Evolutionary conservation across 1,140 invertebrate genomes (phyloP), one percentile per base, ranked within the genome.

Genomic region (Platyscapa corneri): DNA sequence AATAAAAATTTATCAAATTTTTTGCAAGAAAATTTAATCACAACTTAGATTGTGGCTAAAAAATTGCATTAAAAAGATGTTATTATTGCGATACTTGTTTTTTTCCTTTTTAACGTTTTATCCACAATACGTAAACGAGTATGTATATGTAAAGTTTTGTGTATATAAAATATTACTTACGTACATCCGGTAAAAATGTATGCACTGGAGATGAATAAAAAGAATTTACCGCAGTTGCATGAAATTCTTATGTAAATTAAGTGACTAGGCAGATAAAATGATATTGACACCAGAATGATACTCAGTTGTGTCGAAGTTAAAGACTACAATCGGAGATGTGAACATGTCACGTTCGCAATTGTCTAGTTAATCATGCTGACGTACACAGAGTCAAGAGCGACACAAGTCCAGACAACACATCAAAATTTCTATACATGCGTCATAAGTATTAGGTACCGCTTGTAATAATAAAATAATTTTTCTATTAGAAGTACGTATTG

Each of bases 351-450:
- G 42, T 30, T 76, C 30, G 76, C 78, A 84, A 84, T 84, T 84
- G 74, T 72, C 27, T 64, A 72, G 76, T 84, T 84, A 79, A 84
- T 84, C 27, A 79, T 39, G 42, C 1, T 78, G 60, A 64, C 42
- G 37, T 84, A 42, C 56, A 60, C 42, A 37, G 32, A 46, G n/a
- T 77, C 46, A 56, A 84, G 76, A 79, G 30, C n/a, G 60, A 84
- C 30, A 79, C 46, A 84, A 78, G 83, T 39, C n/a, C 53, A 20
- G 32, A 39, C 12, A 60, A 53, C 64, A 53, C 30, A 53, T 8
- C n/a, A 23, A 53, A 64, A 64, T 23, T 60, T 64, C 72, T 83
- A 20, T 12, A 8, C 23, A 74, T 46, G 30, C 30, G 5, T 46
- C 23, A 67, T 10, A 23, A 81, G 23, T 80, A 64, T 60, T 27